Evolutionary conservation across 2,113 vertebrate genomes (phyloP), one percentile per base, ranked within the genome.

Genomic region (Menidia beryllina): DNA sequence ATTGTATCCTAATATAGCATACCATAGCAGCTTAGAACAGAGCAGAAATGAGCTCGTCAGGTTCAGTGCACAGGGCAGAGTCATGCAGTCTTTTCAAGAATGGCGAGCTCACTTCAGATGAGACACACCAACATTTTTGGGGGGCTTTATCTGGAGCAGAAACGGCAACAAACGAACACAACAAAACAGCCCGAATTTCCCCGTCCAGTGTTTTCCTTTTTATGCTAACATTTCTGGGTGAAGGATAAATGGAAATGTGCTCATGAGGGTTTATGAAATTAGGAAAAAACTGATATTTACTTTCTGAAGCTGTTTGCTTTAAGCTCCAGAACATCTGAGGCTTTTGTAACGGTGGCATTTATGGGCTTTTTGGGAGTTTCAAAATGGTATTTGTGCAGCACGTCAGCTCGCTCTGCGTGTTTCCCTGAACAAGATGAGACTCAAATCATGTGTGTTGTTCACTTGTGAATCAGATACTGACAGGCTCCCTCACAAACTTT

Each of bases 1-100:
- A 53, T 23, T 77, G 69, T 67, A 25, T 61, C 74, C 54, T 77
- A 48, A 86, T 85, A 75, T 59, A 90, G 71, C 59, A 58, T 36
- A 69, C 54, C 34, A 59, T 68, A 50, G 75, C 72, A 72, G 69
- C 54, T 52, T 60, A 50, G 69, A 54, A 64, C 51, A 39, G 66
- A 60, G 73, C 45, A 50, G 26, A 67, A 61, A 81, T 30, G n/a
- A 85, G 52, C 38, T 51, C 34, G 51, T 72, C n/a, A 15, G 27
- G 14, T 57, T 59, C 45, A 25, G 30, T 45, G 24, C 20, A 23
- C 52, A 51, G 45, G 51, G 36, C 49, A 56, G 55, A 69, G 36
- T 47, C 11, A 61, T 69, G 15, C 53, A 51, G 20, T 23, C 23
- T 48, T 57, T 52, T 50, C 39, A 25, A 38, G 39, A 54, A 62